Percentiles rank a stretch among this genome's conserved stretches.
These are phyloP conservation scores for Gobiocypris rarus DNA, from an alignment of 2,113 vertebrate genomes.

Conservation along the genomic window DNA sequence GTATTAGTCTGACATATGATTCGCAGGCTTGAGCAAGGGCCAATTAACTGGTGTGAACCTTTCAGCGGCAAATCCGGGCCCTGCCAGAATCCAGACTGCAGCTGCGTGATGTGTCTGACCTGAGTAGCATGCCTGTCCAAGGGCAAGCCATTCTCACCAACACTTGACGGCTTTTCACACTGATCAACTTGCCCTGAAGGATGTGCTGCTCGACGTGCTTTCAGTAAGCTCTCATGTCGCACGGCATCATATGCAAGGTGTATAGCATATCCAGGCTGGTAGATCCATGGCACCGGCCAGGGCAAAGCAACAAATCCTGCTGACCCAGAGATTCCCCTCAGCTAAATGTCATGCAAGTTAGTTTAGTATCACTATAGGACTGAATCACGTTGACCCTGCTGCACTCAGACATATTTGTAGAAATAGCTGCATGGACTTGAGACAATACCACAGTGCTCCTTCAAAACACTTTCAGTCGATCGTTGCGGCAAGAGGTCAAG, in stretches of 20 bases:
- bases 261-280: background rate
- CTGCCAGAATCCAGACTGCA: slow-evolving; percentile 65
- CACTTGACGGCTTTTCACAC: slow-evolving; percentile 17
- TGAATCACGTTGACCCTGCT: slow-evolving; percentile 14
- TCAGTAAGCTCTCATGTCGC: background rate
- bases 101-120: slow-evolving; percentile 31
- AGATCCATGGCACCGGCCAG: slow-evolving; percentile 13
- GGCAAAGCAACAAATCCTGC: slow-evolving; percentile 6
- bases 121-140: slow-evolving; percentile 25
- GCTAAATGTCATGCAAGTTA: background rate
- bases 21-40: slow-evolving; percentile 13
- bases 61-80: slow-evolving; percentile 62
- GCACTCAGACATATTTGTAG: slow-evolving; percentile 16
- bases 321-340: slow-evolving; percentile 22
- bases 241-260: background rate
- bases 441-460: background rate
- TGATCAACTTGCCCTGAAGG: slow-evolving; percentile 26
- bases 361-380: background rate
- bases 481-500: background rate
- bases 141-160: slow-evolving; percentile 26
- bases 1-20: slow-evolving; percentile 36
- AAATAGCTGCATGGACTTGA: slow-evolving; percentile 1
- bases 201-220: slow-evolving; percentile 1
- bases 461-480: slow-evolving; percentile 16
- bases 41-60: slow-evolving; percentile 55